phyloP scores from a whole-genome alignment of 2,888 invertebrate species.

The Drosophila rubida region DNA sequence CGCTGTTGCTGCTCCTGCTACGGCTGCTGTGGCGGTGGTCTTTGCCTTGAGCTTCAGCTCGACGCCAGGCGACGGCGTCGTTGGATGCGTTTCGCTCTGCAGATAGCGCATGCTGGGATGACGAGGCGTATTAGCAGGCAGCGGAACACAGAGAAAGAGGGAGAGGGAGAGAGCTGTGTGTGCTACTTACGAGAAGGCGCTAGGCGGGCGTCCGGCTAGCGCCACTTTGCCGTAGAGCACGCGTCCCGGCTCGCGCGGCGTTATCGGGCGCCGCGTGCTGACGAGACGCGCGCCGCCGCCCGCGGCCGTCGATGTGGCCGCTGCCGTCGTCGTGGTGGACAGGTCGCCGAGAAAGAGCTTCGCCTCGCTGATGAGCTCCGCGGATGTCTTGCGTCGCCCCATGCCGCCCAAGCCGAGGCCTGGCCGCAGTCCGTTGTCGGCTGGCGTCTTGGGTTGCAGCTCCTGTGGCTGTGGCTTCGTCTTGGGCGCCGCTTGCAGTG shows the following conservation, averaged over 20 bases:
- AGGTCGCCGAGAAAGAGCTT: slow-evolving; percentile 86
- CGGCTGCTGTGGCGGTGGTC: background rate
- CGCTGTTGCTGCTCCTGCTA: background rate
- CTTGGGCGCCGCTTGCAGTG: slow-evolving; percentile 7
- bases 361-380: slow-evolving; percentile 92
- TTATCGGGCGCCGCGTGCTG: slow-evolving; percentile 93
- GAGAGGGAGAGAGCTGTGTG: too few species aligned
- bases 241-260: slow-evolving; percentile 92
- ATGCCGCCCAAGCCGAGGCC: slow-evolving; percentile 45
- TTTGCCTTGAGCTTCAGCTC: slow-evolving; percentile 24
- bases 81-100: slow-evolving; percentile 85
- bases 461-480: slow-evolving; percentile 14
- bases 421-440: background rate
- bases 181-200: slow-evolving; percentile 91
- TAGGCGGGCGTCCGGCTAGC: slow-evolving; percentile 88
- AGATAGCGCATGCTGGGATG: slow-evolving; percentile 89
- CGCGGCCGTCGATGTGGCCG: slow-evolving; percentile 24
- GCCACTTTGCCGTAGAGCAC: slow-evolving; percentile 89
- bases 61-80: slow-evolving; percentile 64
- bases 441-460: slow-evolving; percentile 3
- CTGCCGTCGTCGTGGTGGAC: slow-evolving; percentile 26
- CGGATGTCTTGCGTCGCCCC: slow-evolving; percentile 88
- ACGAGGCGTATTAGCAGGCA: too few species aligned
- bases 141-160: too few species aligned
- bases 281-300: slow-evolving; percentile 85